phyloP scores from a whole-genome alignment of 1,140 invertebrate genomes.

The Drosophila micromelanica region DNA sequence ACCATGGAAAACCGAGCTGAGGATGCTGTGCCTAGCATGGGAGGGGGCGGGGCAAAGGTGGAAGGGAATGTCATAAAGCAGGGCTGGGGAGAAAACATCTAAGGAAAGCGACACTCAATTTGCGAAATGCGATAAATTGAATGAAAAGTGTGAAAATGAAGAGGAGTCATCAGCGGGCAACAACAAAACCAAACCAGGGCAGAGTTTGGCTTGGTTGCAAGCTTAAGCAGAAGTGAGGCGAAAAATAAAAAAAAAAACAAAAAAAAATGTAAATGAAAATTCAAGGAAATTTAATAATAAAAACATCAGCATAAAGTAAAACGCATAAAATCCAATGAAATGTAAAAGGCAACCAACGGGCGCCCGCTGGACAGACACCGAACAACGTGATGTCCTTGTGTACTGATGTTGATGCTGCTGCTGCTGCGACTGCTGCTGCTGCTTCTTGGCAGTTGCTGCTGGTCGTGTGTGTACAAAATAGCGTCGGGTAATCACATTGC shows the following conservation, averaged over 20 bases:
- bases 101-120: conserved; percentile 77
- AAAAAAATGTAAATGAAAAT: conserved; percentile 81
- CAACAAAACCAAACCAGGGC: background rate
- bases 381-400: conserved; percentile 40
- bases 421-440: conserved; percentile 13
- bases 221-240: conserved; percentile 49
- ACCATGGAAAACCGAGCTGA: background rate
- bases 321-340: conserved; percentile 83
- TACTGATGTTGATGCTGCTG: background rate
- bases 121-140: conserved; percentile 81
- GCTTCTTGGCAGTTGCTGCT: conserved; percentile 1
- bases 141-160: conserved; percentile 83
- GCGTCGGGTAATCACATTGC: conserved; percentile 79
- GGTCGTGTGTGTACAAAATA: conserved; percentile 63
- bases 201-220: conserved; percentile 9
- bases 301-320: conserved; percentile 83
- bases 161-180: conserved; percentile 65
- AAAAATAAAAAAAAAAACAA: conserved; percentile 45
- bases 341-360: conserved; percentile 65
- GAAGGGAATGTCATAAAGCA: conserved; percentile 2
- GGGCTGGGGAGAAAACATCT: conserved; percentile 48
- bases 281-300: conserved; percentile 82
- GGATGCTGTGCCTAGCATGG: background rate
- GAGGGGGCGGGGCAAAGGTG: conserved; percentile 5
- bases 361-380: conserved; percentile 60